Base-by-base conservation (phyloP, 2,888 invertebrate species). In the Eupithecia exiguata region DNA sequence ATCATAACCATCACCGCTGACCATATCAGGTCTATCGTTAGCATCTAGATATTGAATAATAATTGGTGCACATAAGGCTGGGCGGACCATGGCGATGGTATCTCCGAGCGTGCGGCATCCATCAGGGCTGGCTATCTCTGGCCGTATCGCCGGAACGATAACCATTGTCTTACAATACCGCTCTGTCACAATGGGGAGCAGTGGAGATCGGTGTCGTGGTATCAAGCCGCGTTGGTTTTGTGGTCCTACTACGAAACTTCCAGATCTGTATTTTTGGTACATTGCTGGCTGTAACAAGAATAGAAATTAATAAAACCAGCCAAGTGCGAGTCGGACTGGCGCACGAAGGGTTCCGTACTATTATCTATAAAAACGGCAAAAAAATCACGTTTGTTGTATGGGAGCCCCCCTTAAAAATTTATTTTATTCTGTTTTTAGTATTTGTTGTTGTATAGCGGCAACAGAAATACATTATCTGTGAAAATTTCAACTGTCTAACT, bases 81-180 rank as follows among this genome's bases (percentile, higher is more conserved):
- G 80, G 76, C 76, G 74, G 77, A 53, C 74, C 92, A 91, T 92
- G 66, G 82, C 87, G 94, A 94, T 94, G 87, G 81, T 93, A 94
- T 94, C 94, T 77, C 78, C 79, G 89, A 89, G 91, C 94, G 93
- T 93, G 94, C 94, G 86, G 91, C 93, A 90, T 94, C 93, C 94
- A 92, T 94, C 94, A 92, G 92, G 46, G 82, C 82, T 83, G 81
- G 82, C 85, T 92, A 92, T 92, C 92, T 86, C 83, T 49, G 83
- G 83, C 87, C 84, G 90, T 90, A 93, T 93, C 92, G 76, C 84
- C 78, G 25, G 58, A 14, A 85, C 88, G 93, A 93, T 93, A 93
- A 92, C 92, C 91, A 91, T 91, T 91, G 91, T 91, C 89, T 91
- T 90, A 89, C 86, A 68, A 73, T 43, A 68, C 74, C 70, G 74